phyloP scores from a whole-genome alignment of 2,113 vertebrate species.

The Esox niger region DNA sequence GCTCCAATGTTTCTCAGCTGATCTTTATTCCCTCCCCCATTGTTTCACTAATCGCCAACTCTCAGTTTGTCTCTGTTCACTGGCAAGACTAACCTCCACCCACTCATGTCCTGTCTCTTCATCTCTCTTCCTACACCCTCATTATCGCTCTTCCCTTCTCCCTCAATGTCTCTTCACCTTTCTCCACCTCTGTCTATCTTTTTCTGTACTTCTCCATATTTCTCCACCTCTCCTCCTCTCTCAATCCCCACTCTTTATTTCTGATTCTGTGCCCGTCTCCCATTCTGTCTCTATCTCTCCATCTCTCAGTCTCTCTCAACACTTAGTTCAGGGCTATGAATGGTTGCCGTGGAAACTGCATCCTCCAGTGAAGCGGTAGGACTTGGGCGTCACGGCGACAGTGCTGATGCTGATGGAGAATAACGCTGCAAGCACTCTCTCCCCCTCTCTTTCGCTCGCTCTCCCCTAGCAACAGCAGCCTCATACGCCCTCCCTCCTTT shows the following conservation, averaged over 20 bases:
- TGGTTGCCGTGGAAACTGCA: constrained; percentile 76
- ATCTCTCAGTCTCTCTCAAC: constrained; percentile 22
- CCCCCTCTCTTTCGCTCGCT: constrained; percentile 23
- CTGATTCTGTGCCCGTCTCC: constrained; percentile 9
- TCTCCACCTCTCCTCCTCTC: constrained; percentile 16
- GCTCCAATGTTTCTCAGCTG: constrained; percentile 10
- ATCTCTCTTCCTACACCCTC: too few relatives aligned
- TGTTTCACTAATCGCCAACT: constrained; percentile 5
- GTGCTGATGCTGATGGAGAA: constrained; percentile 68
- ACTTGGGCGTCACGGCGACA: constrained; percentile 63
- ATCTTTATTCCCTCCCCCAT: constrained; percentile 14
- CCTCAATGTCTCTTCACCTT: constrained; percentile 34
- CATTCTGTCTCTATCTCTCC: constrained; percentile 28
- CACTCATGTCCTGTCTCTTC: neutral
- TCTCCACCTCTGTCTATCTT: neutral
- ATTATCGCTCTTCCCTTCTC: neutral
- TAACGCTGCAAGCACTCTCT: constrained; percentile 59
- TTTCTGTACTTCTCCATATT: constrained; percentile 25
- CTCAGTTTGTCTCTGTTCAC: constrained; percentile 23
- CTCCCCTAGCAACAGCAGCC: constrained; percentile 69
- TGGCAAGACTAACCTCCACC: neutral
- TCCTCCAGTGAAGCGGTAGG: constrained; percentile 63
- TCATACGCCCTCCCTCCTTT: constrained; percentile 17
- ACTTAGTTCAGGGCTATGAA: constrained; percentile 57
- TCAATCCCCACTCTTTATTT: neutral